Evolutionary conservation across 2,797 vertebrate genomes (phyloP).

Genomic region (Phylloscopus collybita): DNA sequence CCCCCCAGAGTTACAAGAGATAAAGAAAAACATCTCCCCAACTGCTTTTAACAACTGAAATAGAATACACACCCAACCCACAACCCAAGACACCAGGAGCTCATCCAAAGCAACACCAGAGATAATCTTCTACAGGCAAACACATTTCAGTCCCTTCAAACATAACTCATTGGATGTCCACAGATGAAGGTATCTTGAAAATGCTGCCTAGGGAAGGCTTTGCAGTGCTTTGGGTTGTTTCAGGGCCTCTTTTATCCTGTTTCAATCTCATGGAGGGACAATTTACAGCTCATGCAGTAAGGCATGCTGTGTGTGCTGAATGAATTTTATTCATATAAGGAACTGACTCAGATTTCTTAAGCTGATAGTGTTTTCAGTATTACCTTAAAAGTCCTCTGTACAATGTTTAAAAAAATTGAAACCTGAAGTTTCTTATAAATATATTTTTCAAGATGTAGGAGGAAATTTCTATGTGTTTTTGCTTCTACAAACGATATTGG

Average conservation of each 20-base stretch:
- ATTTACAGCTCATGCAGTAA: not conserved
- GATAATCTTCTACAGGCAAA: not conserved
- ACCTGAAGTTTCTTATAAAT: not conserved
- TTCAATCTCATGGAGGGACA: not conserved
- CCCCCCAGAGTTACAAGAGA: no score
- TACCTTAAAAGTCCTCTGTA: not conserved
- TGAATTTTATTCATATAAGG: conserved; percentile 23
- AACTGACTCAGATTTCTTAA: conserved; percentile 25
- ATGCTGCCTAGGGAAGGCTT: not conserved
- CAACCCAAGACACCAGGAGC: not conserved
- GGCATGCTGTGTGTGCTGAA: not conserved
- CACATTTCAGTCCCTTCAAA: not conserved
- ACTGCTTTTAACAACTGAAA: no score
- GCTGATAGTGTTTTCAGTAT: not conserved
- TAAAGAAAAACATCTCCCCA: no score
- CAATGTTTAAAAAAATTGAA: not conserved
- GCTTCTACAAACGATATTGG: not conserved
- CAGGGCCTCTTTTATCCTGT: not conserved
- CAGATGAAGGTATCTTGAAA: not conserved
- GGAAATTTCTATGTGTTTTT: not conserved
- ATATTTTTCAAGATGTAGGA: not conserved
- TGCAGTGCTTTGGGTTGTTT: not conserved
- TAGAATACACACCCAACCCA: no score
- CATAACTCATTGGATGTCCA: not conserved
- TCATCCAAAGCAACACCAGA: not conserved